Evolutionary conservation across 2,797 vertebrate genomes (phyloP).

Genomic region (Neostethus bicornis): DNA sequence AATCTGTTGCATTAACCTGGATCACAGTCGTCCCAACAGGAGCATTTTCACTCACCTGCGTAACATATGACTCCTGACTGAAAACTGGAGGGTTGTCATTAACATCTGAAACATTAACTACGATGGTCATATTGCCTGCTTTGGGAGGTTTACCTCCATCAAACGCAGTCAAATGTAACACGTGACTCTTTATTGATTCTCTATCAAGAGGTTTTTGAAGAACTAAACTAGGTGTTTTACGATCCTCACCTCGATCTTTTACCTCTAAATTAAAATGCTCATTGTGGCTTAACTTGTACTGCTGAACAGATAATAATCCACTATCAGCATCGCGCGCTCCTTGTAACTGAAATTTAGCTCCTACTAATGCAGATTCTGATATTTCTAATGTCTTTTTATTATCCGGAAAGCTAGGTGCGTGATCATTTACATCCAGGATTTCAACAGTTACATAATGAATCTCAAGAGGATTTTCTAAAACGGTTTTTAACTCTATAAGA

Average conservation of each 20-base stretch:
- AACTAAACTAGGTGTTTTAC: slow-evolving; percentile 56
- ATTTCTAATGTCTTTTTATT: slow-evolving; percentile 6
- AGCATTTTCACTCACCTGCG: slow-evolving; percentile 54
- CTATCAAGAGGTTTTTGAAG: slow-evolving; percentile 62
- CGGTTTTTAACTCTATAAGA: slow-evolving; percentile 75
- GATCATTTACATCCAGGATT: slow-evolving; percentile 79
- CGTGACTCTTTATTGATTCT: slow-evolving; percentile 42
- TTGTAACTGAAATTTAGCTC: slow-evolving; percentile 62
- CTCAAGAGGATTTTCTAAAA: slow-evolving; percentile 78
- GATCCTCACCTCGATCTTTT: slow-evolving; percentile 67
- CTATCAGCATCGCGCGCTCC: slow-evolving; percentile 59
- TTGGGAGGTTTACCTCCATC: slow-evolving; percentile 68
- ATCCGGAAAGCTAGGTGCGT: slow-evolving; percentile 63
- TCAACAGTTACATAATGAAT: slow-evolving; percentile 79
- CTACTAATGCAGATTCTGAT: slow-evolving; percentile 8
- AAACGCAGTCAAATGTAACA: slow-evolving; percentile 48
- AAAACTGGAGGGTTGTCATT: slow-evolving; percentile 73
- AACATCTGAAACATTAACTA: slow-evolving; percentile 56
- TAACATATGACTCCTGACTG: slow-evolving; percentile 44
- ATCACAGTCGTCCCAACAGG: slow-evolving; percentile 36
- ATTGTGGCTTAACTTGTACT: slow-evolving; percentile 78
- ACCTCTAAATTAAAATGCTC: slow-evolving; percentile 78
- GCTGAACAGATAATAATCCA: slow-evolving; percentile 70
- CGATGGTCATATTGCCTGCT: slow-evolving; percentile 58
- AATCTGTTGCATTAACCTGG: slow-evolving; percentile 38